These are phyloP conservation scores for Chrysolina oricalcia DNA, from an alignment of 2,888 invertebrate genomes.

Conservation along the genomic window DNA sequence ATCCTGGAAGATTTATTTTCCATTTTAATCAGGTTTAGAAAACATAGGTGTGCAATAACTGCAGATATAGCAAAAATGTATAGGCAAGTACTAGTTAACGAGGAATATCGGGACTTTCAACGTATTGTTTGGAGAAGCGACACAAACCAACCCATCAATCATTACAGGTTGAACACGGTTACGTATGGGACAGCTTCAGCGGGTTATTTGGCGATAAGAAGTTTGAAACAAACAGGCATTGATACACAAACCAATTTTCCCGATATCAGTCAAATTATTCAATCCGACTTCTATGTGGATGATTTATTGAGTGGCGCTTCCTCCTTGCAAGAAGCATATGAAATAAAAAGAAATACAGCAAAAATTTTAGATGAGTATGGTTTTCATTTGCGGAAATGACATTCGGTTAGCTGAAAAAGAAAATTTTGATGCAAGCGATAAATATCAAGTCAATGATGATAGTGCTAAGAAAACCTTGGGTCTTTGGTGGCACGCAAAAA, in stretches of 20 bases:
- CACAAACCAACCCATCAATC: constrained; percentile 31
- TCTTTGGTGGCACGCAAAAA: constrained; percentile 22
- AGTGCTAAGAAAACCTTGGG: constrained; percentile 3
- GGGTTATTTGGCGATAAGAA: constrained; percentile 25
- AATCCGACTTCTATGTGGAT: constrained; percentile 24
- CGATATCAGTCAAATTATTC: constrained; percentile 16
- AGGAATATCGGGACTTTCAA: neutral
- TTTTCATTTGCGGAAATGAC: constrained; percentile 18
- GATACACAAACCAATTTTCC: constrained; percentile 10
- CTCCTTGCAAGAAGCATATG: neutral
- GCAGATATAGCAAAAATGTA: constrained; percentile 67
- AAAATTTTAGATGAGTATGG: neutral
- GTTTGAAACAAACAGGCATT: constrained; percentile 13
- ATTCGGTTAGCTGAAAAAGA: neutral
- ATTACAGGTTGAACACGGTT: constrained; percentile 52
- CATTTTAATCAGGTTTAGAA: constrained; percentile 36
- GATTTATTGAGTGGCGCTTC: constrained; percentile 15
- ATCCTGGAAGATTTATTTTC: neutral
- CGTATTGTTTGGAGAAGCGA: constrained; percentile 60
- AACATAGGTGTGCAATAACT: constrained; percentile 58
- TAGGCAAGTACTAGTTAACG: constrained; percentile 59
- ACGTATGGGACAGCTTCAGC: constrained; percentile 60
- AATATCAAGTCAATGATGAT: neutral
- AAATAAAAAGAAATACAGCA: neutral
- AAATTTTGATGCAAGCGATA: neutral